A percentile compares a stretch with the other conserved stretches of the same genome.
Evolutionary conservation across 2,888 invertebrate genomes (phyloP).

Genomic region (Lithophane semibrunnea): DNA sequence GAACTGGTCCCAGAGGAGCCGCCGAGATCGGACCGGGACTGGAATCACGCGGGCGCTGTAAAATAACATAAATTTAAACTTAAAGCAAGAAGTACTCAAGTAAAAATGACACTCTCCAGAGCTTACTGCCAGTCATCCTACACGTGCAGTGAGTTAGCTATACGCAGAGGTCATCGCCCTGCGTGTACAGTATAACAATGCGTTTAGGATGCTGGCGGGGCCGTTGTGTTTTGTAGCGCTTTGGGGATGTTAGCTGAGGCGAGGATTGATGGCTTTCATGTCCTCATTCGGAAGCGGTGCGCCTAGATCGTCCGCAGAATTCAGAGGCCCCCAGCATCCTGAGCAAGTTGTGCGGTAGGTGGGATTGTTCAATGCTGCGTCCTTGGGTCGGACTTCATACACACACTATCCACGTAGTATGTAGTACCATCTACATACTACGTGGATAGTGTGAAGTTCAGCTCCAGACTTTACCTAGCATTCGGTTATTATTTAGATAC

Average conservation of each 20-base stretch:
- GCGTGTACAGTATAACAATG: neutral
- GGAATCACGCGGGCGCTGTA: conserved; percentile 96
- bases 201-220: neutral
- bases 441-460: neutral
- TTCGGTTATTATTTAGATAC: neutral
- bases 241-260: too few relatives aligned
- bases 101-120: neutral
- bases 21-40: conserved; percentile 96
- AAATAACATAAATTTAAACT: conserved; percentile 25
- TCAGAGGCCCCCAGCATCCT: neutral
- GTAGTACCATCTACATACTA: neutral
- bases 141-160: neutral
- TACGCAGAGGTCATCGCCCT: neutral
- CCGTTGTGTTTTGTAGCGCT: neutral
- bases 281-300: neutral
- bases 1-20: conserved; percentile 99
- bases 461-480: neutral
- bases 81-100: neutral
- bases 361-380: neutral
- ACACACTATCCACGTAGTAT: too few relatives aligned
- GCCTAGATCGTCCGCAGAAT: neutral
- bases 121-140: neutral
- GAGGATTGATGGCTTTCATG: neutral
- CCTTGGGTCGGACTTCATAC: neutral
- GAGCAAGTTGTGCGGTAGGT: neutral